Base-by-base conservation (phyloP, 1,140 invertebrate genomes). In the Matsumurasca onukii region DNA sequence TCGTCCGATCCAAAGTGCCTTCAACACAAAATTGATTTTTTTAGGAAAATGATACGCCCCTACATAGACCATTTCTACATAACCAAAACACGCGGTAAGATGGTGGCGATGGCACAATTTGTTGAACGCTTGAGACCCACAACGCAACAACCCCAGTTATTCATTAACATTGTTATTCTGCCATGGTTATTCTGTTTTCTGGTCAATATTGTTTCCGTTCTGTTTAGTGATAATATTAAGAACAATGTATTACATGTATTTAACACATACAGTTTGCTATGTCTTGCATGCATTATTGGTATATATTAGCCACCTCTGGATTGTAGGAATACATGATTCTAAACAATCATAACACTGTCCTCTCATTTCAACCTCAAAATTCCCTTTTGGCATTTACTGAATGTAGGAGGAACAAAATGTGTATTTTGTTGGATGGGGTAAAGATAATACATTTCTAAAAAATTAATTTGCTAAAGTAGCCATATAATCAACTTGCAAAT, bases 1-100 rank as follows among this genome's bases (percentile, higher is more conserved):
- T 73, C 74, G 75, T 76, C 75, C 75, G 75, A 76, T 73, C 71
- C 72, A 75, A 76, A 76, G 75, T 76, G 75, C 75, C 75, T 76
- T 76, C 75, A 75, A 76, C 63, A 72, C 68, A 76, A 74, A 75
- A 74, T 75, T 74, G 74, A 75, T 75, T 76, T 76, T 76, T 75
- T 76, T 70, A 70, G 73, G 74, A 72, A 74, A 69, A 70, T 68
- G 71, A 55, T 29, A 68, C 72, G 75, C 74, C 75, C 75, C 75
- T 76, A 73, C 73, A 76, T 76, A 76, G 75, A 75, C 73, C 73
- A 74, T 73, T 74, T 27, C 22, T 69, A 69, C 75, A 75, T 72
- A 73, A 75, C 75, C 75, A 75, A 75, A 76, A 68, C 75, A 73
- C 64, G 72, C 65, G 48, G 49, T 29, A 66, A 51, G 34, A 71